Evolutionary conservation across 2,888 invertebrate genomes (phyloP), one percentile per base, ranked within the genome.

Genomic region (Tanypteryx hageni): DNA sequence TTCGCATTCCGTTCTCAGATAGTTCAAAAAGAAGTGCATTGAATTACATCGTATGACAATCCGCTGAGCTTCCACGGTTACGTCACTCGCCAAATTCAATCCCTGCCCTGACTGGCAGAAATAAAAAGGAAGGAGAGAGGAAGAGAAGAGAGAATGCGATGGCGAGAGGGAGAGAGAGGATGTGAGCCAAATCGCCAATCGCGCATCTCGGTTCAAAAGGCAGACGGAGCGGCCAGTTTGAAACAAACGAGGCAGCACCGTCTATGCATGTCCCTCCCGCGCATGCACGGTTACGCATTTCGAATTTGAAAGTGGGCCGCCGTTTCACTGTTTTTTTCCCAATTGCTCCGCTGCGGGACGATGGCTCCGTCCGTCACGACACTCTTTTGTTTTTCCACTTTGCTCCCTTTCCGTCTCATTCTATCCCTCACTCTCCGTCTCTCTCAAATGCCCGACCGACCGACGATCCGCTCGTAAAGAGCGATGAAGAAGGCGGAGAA

Each of bases 291-390:
- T 76, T 76, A 27, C 76, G 76, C 11, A 76, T 76, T 76, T 22
- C 76, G 27, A 76, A 76, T 76, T 27, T 27, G 76, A 76, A 76
- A 76, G 76, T 76, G 76, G 76, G 76, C 76, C 27, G 76, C 27
- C 27, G 22, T 27, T 76, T 22, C 22, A 22, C 27, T 27, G 76
- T 76, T 27, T 76, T 27, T 76, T 76, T 76, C 27, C 1, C 22
- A 27, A 27, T 27, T 27, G 76, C 44, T 44, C 44, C 44, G 44
- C 5, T 76, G 76, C 68, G 5, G 5, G 44, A 44, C 44, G 44
- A 44, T 44, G 44, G 3, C 44, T 27, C 76, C 22, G 13, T 76
- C 68, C 68, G 68, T 76, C 11, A 13, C 76, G 13, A 22, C 13
- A 10, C 18, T 4, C 27, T 27, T 11, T 8, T 76, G 68, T 27